Evolutionary conservation across 2,888 invertebrate genomes (phyloP).

Genomic region (Busseola fusca): DNA sequence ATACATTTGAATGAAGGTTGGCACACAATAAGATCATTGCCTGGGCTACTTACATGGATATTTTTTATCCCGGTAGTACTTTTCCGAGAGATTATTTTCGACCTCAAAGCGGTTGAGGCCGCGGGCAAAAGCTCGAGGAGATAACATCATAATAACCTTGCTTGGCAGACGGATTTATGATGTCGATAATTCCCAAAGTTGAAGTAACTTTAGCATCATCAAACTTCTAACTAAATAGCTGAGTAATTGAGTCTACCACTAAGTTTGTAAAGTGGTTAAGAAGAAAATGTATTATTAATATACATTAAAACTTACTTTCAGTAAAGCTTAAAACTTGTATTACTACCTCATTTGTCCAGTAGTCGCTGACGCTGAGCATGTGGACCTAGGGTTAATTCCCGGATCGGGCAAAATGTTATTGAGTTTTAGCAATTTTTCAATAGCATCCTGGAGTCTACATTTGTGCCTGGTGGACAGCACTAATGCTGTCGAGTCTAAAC

Average conservation of each 20-base stretch:
- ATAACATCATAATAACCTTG: neutral
- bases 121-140: neutral
- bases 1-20: no score
- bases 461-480: neutral
- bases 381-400: neutral
- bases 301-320: neutral
- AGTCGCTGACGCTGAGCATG: no score
- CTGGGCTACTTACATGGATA: neutral
- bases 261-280: conserved; percentile 5
- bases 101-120: neutral
- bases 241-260: conserved; percentile 1
- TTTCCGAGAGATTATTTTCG: neutral
- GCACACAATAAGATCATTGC: neutral
- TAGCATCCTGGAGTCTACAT: neutral
- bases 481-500: no score
- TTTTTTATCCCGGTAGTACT: neutral
- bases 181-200: neutral
- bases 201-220: conserved; percentile 1
- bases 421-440: neutral
- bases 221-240: conserved; percentile 6
- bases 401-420: neutral
- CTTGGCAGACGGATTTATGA: neutral
- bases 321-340: neutral
- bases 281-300: conserved; percentile 13
- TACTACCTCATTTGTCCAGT: neutral